Evolutionary conservation across 2,113 vertebrate genomes (phyloP), one percentile per base, ranked within the genome.

Genomic region (Dipodomys merriami): DNA sequence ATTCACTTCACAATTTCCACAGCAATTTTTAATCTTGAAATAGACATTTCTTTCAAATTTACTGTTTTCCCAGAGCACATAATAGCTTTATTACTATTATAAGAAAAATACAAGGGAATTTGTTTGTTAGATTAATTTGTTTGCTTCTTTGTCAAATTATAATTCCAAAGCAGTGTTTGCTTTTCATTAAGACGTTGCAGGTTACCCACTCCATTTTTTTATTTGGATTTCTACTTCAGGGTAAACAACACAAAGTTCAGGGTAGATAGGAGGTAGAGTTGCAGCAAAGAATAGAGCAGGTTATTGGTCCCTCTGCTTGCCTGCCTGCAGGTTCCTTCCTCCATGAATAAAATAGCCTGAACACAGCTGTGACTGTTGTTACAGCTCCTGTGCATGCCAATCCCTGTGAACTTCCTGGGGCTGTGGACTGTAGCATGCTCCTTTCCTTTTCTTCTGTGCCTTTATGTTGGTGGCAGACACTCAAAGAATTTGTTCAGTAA

Each of bases 1-100:
- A 23, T 23, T 53, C 29, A 33, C 15, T 12, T 73, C 53, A 0
- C 30, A 44, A 25, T 71, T 69, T 79, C 46, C 68, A 87, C n/a
- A 87, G 60, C 33, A 35, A 1, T 35, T 72, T 76, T 84, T 85
- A 87, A 20, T 64, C 67, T 85, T 82, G 30, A 85, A 57, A 19
- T 18, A 85, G 68, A 74, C 25, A 30, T 80, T 91, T 91, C 53
- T 77, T 57, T 68, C 90, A 44, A 67, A 83, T 72, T 91, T 77
- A 69, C 39, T 84, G 0, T 77, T 23, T 91, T 93, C 68, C 88
- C 44, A 74, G 27, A 46, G 49, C 23, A 69, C 44, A 2, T 53
- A 46, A 60, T 64, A 78, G 39, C 62, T 82, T 92, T 83, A 16
- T 88, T 74, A 9, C 82, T 80, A 83, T n/a, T 53, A 5, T 67